A percentile compares a stretch with the other conserved stretches of the same genome.
These are phyloP conservation scores for Caenorhabditis latens DNA, from an alignment of 1,140 invertebrate species.

Conservation along the genomic window DNA sequence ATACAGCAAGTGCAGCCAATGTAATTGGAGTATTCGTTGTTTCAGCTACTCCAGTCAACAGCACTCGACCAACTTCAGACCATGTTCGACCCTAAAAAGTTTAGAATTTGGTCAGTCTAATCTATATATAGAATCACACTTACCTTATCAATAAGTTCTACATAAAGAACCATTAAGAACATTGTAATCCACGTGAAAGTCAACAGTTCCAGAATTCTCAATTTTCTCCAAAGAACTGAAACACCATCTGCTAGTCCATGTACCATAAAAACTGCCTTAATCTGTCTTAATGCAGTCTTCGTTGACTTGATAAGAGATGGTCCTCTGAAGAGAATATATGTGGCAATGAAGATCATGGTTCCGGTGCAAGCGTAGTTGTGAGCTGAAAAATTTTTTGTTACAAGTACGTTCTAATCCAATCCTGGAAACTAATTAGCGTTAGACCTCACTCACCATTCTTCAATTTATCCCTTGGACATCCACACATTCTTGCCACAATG, in stretches of 20 bases:
- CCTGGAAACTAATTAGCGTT: too few species aligned
- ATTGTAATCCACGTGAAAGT: constrained; percentile 68
- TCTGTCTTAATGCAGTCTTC: constrained; percentile 76
- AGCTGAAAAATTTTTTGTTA: constrained; percentile 65
- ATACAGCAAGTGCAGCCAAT: constrained; percentile 80
- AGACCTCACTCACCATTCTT: constrained; percentile 69
- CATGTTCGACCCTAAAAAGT: constrained; percentile 63
- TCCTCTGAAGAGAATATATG: constrained; percentile 80
- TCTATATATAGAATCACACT: background rate
- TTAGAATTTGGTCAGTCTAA: background rate
- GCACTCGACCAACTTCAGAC: constrained; percentile 57
- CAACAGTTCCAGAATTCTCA: constrained; percentile 66
- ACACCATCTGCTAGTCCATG: constrained; percentile 59
- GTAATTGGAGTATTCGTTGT: constrained; percentile 79
- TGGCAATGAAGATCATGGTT: constrained; percentile 78
- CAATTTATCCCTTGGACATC: constrained; percentile 79
- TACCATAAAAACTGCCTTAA: constrained; percentile 64
- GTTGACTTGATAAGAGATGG: constrained; percentile 78
- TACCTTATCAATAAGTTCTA: constrained; percentile 65
- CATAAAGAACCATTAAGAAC: constrained; percentile 64
- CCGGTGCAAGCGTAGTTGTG: constrained; percentile 80
- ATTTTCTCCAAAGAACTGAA: constrained; percentile 64
- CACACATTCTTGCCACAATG: constrained; percentile 79
- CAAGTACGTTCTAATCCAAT: too few species aligned
- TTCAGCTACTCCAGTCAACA: constrained; percentile 65